Conservation (phyloP, 2,113 vertebrate species). For the Pontoporia blainvillei region DNA sequence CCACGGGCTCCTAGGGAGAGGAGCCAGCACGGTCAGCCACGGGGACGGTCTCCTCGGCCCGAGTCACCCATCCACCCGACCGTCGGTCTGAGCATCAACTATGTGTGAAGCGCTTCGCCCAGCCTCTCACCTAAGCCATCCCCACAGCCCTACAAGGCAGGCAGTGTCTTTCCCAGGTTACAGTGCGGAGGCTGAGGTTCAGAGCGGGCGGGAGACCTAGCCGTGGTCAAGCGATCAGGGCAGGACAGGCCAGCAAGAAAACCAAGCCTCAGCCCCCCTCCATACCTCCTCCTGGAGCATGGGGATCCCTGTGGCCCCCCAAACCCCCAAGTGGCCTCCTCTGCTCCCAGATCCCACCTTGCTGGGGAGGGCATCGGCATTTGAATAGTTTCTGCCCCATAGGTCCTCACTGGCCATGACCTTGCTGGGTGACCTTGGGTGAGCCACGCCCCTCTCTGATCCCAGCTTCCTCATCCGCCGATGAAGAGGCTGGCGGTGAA, state of each 20-base stretch:
- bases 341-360: too few species aligned
- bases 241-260: not conserved
- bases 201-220: not conserved
- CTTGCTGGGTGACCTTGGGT: not conserved
- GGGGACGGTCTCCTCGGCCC: rapidly evolving
- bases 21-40: not conserved
- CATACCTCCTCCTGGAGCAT: not conserved
- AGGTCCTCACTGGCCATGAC: rapidly evolving
- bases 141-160: not conserved
- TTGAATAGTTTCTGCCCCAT: rapidly evolving
- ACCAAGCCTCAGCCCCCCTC: too few species aligned
- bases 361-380: rapidly evolving
- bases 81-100: rapidly evolving
- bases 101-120: rapidly evolving
- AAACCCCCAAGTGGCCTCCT: not conserved
- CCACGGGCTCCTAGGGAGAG: not conserved
- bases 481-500: not conserved
- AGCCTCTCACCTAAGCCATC: not conserved
- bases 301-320: too few species aligned
- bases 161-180: rapidly evolving
- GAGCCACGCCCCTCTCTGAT: not conserved
- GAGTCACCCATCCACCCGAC: rapidly evolving
- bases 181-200: not conserved
- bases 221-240: rapidly evolving
- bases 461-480: not conserved